A percentile compares a stretch with the other conserved stretches of the same genome.
phyloP scores from a whole-genome alignment of 1,140 invertebrate genomes.

The Diorhabda elongata region DNA sequence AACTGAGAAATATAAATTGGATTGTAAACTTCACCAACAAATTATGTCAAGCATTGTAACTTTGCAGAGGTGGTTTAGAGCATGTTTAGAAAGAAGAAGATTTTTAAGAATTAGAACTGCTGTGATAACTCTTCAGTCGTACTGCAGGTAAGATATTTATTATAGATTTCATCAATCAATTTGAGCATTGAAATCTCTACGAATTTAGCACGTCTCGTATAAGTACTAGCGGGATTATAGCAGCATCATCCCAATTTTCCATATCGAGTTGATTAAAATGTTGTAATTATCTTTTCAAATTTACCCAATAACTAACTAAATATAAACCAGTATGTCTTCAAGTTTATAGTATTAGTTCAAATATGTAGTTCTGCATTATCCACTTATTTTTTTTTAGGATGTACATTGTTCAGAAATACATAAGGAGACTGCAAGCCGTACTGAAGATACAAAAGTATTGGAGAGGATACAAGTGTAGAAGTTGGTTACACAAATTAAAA shows the following conservation, averaged over 20 bases:
- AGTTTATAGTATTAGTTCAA: too few species aligned
- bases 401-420: constrained; percentile 54
- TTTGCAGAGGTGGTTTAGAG: constrained; percentile 89
- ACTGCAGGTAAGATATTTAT: constrained; percentile 6
- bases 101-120: constrained; percentile 72
- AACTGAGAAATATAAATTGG: constrained; percentile 89
- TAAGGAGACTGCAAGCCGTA: constrained; percentile 57
- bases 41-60: constrained; percentile 89
- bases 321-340: too few species aligned
- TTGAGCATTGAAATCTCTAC: too few species aligned
- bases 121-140: constrained; percentile 52
- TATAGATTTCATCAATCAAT: too few species aligned
- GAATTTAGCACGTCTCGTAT: too few species aligned
- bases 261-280: too few species aligned
- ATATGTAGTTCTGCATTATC: too few species aligned
- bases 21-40: constrained; percentile 86
- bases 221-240: too few species aligned
- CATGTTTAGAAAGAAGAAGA: constrained; percentile 69
- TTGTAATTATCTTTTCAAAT: too few species aligned
- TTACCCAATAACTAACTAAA: too few species aligned
- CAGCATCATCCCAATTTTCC: too few species aligned
- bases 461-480: constrained; percentile 61
- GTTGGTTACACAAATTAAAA: constrained; percentile 64
- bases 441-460: constrained; percentile 73
- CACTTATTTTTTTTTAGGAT: constrained; percentile 45